Evolutionary conservation across 2,888 invertebrate species (phyloP).

Genomic region (Hyposoter didymator): DNA sequence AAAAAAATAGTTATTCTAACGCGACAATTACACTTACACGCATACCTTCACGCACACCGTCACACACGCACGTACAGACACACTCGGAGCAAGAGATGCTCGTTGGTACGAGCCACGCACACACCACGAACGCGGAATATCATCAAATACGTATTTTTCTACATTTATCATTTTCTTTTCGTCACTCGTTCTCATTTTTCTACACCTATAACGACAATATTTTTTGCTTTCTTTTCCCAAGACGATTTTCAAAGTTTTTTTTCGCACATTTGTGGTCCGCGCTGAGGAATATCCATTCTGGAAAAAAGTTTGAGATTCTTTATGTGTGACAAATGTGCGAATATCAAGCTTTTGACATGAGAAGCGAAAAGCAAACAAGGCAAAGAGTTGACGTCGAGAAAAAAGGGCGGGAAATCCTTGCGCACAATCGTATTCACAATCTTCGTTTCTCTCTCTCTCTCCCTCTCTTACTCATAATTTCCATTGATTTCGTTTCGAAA

Average conservation of each 20-base stretch:
- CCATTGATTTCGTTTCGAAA: neutral
- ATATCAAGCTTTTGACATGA: neutral
- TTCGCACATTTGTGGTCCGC: neutral
- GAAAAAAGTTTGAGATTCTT: neutral
- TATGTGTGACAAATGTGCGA: neutral
- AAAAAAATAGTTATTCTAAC: constrained; percentile 63
- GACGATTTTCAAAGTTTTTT: constrained; percentile 12
- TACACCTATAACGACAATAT: constrained; percentile 68
- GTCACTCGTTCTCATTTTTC: constrained; percentile 67
- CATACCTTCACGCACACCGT: constrained; percentile 20
- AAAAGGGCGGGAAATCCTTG: neutral
- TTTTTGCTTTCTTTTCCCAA: constrained; percentile 21
- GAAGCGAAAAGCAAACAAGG: neutral
- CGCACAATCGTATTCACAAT: constrained; percentile 4
- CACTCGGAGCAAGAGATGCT: neutral
- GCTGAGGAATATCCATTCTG: neutral
- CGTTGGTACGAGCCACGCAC: constrained; percentile 39
- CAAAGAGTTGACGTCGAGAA: neutral
- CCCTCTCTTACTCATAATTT: neutral
- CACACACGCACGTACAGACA: constrained; percentile 33
- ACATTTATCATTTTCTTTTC: constrained; percentile 60
- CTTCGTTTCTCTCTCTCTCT: neutral
- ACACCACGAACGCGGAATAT: constrained; percentile 40
- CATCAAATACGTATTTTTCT: constrained; percentile 71
- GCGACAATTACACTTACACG: constrained; percentile 17